phyloP scores from a whole-genome alignment of 1,140 invertebrate species.

The Diprion similis region DNA sequence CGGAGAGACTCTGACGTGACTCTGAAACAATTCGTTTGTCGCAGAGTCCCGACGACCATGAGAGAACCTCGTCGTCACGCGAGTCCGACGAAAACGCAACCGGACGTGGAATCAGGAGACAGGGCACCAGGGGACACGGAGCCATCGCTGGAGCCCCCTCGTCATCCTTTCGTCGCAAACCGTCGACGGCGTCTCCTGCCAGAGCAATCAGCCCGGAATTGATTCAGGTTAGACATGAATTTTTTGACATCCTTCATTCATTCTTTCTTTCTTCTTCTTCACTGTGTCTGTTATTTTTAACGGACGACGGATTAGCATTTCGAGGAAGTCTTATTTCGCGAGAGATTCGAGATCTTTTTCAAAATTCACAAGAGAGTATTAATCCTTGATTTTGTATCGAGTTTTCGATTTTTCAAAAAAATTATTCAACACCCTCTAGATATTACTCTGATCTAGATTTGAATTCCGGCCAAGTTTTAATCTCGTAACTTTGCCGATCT shows the following conservation, averaged over 20 bases:
- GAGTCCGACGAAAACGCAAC: conserved; percentile 25
- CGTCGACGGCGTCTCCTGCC: conserved; percentile 31
- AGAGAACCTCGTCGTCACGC: conserved; percentile 15
- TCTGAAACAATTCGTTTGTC: conserved; percentile 6
- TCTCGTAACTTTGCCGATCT: too few relatives aligned
- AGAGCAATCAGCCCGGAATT: conserved; percentile 41
- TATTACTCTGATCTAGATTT: too few relatives aligned
- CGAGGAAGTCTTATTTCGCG: not conserved
- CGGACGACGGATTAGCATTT: too few relatives aligned
- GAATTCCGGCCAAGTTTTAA: too few relatives aligned
- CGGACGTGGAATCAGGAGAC: conserved; percentile 24
- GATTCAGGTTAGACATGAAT: conserved; percentile 42
- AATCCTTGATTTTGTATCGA: conserved; percentile 3
- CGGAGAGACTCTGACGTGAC: conserved; percentile 6
- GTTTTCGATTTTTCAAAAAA: conserved; percentile 23
- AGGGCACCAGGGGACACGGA: conserved; percentile 29
- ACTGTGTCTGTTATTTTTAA: too few relatives aligned
- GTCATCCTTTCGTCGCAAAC: conserved; percentile 38
- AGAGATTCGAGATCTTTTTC: not conserved
- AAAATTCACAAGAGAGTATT: not conserved
- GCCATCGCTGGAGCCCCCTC: conserved; percentile 37
- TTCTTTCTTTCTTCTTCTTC: too few relatives aligned
- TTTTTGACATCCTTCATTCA: not conserved
- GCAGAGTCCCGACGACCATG: conserved; percentile 46
- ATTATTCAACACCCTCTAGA: not conserved